Evolutionary conservation across 2,888 invertebrate genomes (phyloP), one percentile per base, ranked within the genome.

Genomic region (Anarsia innoxiella): DNA sequence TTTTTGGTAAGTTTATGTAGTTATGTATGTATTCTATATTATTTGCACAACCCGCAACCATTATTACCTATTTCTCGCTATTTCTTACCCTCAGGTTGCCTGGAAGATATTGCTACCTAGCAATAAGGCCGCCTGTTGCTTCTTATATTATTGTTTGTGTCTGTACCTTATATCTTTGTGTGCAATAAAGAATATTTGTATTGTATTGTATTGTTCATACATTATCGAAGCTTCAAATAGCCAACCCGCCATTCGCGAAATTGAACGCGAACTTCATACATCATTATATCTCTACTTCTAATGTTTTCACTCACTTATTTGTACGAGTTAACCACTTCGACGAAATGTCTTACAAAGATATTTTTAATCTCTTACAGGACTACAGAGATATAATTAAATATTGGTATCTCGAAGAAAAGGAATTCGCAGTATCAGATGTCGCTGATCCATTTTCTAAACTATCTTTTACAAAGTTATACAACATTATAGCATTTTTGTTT

Each of bases 301-400:
- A 23, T 10, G 23, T 12, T 8, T 35, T 28, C 6, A 23, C 28
- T 38, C 38, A 38, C 30, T 14, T 41, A 23, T 41, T 41, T 28
- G 1, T 16, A 2, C 12, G 23, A 26, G 23, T 31, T 1, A 10
- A 41, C 33, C 37, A 41, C 11, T 37, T 11, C 6, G 35, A 37
- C 10, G 30, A 19, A 23, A 30, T 23, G 4, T n/a, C 35, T 14
- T 41, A 37, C 11, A 15, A 27, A 31, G 31, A 37, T 12, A 41
- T 41, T 8, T 38, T 31, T 23, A 31, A 41, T 13, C 6, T 34
- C 1, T 13, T 40, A 9, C 13, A 15, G 6, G 25, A 36, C 15
- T 37, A 39, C 12, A 11, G 31, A 19, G 37, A 38, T 6, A 41
- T 35, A 30, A 35, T 37, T 5, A 15, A 10, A 9, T 10, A 2